phyloP scores from a whole-genome alignment of 2,113 vertebrate genomes.

The Abramis brama region DNA sequence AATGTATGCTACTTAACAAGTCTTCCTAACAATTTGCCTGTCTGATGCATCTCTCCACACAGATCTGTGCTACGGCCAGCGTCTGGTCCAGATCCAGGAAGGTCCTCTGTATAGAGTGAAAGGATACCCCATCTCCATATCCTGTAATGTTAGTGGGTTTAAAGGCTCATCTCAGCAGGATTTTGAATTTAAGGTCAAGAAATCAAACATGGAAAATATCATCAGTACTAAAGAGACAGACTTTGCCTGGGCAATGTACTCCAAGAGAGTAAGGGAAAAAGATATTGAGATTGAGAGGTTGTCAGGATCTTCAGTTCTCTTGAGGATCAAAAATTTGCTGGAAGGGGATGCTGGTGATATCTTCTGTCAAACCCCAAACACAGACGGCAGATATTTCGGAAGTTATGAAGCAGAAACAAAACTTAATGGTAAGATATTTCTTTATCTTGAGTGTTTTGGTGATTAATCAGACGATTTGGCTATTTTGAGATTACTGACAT shows the following conservation, averaged over 20 bases:
- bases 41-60: background rate
- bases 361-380: constrained; percentile 80
- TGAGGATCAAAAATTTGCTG: constrained; percentile 73
- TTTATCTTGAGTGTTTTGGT: background rate
- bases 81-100: constrained; percentile 66
- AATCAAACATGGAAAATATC: constrained; percentile 60
- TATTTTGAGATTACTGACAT: no score
- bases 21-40: background rate
- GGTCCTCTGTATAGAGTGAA: constrained; percentile 81
- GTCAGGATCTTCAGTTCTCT: constrained; percentile 64
- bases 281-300: constrained; percentile 70
- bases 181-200: constrained; percentile 75
- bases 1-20: no score
- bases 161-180: constrained; percentile 54
- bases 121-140: constrained; percentile 77
- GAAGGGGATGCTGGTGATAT: constrained; percentile 78
- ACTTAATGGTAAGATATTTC: constrained; percentile 76
- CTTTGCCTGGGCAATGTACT: constrained; percentile 65
- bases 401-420: constrained; percentile 75
- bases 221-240: constrained; percentile 60
- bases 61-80: constrained; percentile 48
- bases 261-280: background rate
- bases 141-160: constrained; percentile 82
- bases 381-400: constrained; percentile 65
- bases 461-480: no score